Evolutionary conservation across 2,888 invertebrate species (phyloP).

Genomic region (Argyresthia goedartella): DNA sequence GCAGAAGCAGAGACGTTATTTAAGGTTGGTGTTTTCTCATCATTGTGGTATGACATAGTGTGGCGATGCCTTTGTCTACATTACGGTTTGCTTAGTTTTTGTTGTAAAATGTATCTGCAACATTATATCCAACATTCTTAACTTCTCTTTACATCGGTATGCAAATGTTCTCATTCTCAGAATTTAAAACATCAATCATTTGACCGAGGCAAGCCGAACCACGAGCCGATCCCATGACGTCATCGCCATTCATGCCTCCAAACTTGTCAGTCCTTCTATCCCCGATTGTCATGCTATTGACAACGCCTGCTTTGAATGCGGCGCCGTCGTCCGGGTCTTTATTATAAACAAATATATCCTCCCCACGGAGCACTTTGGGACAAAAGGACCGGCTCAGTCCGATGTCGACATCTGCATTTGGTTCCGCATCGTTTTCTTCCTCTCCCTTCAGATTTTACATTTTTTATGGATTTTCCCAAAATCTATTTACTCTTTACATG

Average conservation of each 20-base stretch:
- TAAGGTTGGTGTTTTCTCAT: no score
- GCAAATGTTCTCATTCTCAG: not conserved
- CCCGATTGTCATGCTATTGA: slow-evolving; percentile 4
- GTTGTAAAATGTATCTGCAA: no score
- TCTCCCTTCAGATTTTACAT: no score
- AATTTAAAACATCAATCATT: not conserved
- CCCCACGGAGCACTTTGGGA: slow-evolving; percentile 11
- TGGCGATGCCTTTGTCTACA: no score
- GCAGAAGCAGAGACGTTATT: no score
- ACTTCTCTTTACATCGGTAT: no score
- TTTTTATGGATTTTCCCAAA: no score
- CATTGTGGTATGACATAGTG: no score
- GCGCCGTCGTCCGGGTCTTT: slow-evolving; percentile 28
- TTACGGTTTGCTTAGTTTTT: no score
- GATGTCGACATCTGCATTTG: not conserved
- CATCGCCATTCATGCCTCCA: not conserved
- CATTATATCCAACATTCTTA: no score
- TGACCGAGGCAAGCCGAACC: not conserved
- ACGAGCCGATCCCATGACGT: not conserved
- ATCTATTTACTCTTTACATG: no score
- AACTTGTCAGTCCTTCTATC: slow-evolving; percentile 3
- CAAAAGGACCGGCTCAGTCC: not conserved
- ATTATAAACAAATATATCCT: slow-evolving; percentile 58
- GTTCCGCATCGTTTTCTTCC: not conserved
- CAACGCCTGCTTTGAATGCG: not conserved